Conservation (phyloP, 2,113 vertebrate species). For the Meriones unguiculatus region DNA sequence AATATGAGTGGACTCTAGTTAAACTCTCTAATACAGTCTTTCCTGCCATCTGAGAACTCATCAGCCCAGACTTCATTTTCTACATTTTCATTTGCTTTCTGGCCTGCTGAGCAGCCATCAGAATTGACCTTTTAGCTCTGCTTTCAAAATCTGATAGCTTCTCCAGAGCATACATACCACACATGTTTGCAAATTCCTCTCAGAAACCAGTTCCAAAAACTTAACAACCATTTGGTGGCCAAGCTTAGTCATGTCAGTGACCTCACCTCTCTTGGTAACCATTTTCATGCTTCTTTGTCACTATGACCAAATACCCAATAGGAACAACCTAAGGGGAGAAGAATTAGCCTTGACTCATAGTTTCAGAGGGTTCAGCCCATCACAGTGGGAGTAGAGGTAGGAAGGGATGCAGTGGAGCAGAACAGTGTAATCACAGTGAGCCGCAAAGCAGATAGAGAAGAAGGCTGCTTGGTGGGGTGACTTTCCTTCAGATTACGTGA, state of each 20-base stretch:
- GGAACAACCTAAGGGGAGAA: not conserved
- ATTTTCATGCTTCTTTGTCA: not conserved
- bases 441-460: not conserved
- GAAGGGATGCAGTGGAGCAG: not conserved
- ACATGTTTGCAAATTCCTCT: not conserved
- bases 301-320: not conserved
- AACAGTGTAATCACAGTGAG: not conserved
- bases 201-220: not conserved
- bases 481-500: no score
- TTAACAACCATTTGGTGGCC: not conserved
- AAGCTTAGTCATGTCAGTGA: not conserved
- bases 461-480: not conserved
- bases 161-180: no score
- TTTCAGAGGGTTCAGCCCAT: not conserved
- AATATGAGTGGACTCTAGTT: not conserved
- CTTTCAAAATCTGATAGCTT: not conserved
- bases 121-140: not conserved
- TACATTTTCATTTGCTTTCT: not conserved
- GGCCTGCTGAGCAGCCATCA: no score
- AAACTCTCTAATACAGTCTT: not conserved
- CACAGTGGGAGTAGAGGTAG: no score
- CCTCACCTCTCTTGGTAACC: not conserved
- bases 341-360: not conserved
- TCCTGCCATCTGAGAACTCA: not conserved
- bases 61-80: no score